Evolutionary conservation across 2,113 vertebrate genomes (phyloP), one percentile per base, ranked within the genome.

Genomic region (Sciurus niger): DNA sequence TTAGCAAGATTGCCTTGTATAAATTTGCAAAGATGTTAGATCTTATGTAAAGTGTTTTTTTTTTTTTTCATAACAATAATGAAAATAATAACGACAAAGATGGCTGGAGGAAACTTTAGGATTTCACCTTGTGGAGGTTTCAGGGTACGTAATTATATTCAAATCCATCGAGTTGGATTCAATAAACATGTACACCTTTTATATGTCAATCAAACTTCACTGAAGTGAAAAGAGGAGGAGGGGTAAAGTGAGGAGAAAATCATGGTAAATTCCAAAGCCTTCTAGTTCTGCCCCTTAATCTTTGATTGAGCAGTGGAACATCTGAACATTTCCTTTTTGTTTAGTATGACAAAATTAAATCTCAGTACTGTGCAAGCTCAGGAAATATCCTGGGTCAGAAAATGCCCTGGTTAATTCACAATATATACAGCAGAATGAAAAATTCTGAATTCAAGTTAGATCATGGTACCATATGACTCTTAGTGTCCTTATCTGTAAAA

Each of bases 401-500:
- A 86, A 65, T 89, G 46, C 28, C 32, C 32, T 58, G 65, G 18
- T 11, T 80, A 72, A 58, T 51, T 94, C 73, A 93, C 34, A 65
- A 6, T 53, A 67, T 46, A 4, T 46, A 67, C 77, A 16, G 3
- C 28, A 89, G 67, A 82, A 32, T 13, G 22, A 89, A 68, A 78
- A 84, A 11, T 70, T 43, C 46, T 92, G 40, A 43, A 76, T n/a
- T 93, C 32, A 51, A 37, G 22, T 84, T 4, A 93, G 12, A 88
- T 43, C 40, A 53, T 76, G 32, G 18, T 5, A 85, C 63, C 32
- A 13, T 40, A 3, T 43, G 30, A 93, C 67, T 90, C 60, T 85
- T 40, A 5, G 30, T 79, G 32, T 88, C 37, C n/a, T 92, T 96
- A 84, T 60, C 70, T 90, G 60, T 65, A 85, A 86, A 96, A 58